A percentile compares a stretch with the other conserved stretches of the same genome.
phyloP scores from a whole-genome alignment of 2,113 vertebrate genomes.

The Aspidoscelis tigris region DNA sequence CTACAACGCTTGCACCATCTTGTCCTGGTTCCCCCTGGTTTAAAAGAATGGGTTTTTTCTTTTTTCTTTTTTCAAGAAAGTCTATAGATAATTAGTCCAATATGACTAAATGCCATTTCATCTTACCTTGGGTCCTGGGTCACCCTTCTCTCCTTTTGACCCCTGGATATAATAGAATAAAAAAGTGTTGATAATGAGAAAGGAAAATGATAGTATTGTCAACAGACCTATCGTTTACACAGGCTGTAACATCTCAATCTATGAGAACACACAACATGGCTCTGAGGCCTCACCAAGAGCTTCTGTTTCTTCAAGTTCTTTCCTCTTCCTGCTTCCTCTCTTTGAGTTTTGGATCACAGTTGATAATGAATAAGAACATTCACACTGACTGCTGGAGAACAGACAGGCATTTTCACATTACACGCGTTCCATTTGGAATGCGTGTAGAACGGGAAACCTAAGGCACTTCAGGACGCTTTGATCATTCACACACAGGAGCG shows the following conservation, averaged over 20 bases:
- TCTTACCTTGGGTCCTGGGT: slow-evolving; percentile 86
- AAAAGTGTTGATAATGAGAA: neutral
- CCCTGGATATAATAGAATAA: slow-evolving; percentile 74
- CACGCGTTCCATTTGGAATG: too few species aligned
- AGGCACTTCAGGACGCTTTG: too few species aligned
- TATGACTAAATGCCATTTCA: slow-evolving; percentile 31
- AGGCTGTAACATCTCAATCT: neutral
- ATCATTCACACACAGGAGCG: too few species aligned
- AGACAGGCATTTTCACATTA: neutral
- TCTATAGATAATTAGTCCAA: neutral
- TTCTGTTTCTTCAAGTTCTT: neutral
- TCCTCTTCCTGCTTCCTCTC: neutral
- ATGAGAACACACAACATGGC: neutral
- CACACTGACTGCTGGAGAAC: neutral
- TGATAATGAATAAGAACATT: neutral
- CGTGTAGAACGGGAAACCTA: too few species aligned
- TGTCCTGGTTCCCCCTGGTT: slow-evolving; percentile 86
- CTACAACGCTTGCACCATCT: slow-evolving; percentile 79
- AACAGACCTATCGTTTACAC: neutral
- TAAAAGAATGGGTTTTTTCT: slow-evolving; percentile 7
- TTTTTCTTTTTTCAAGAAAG: neutral
- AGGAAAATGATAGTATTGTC: neutral
- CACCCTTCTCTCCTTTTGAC: slow-evolving; percentile 84
- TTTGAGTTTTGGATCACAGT: neutral
- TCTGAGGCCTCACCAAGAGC: neutral